Base-by-base conservation (phyloP, 2,888 invertebrate genomes). In the Seira sanloemensis region DNA sequence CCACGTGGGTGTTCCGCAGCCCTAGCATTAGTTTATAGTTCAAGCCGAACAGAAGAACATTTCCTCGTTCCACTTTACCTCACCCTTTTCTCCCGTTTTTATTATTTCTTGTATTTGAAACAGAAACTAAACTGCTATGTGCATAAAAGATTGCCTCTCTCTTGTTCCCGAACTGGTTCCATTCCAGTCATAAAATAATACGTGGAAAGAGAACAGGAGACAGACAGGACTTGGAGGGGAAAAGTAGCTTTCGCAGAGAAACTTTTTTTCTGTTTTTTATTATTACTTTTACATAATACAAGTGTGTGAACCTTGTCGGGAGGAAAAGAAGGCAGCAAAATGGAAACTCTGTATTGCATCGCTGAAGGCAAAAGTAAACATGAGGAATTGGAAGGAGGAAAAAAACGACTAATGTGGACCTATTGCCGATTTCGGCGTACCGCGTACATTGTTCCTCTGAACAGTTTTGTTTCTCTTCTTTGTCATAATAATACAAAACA, bases 1-100 rank as follows among this genome's bases (percentile, higher is more conserved):
- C 79, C 79, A 80, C 78, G 74, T 80, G 79, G 79, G 74, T 80
- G 73, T 66, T 74, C 68, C 24, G 46, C 74, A 54, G 16, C 71
- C 27, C 16, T 54, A 73, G 18, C 37, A 37, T 37, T 37, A 37
- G 7, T 37, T 37, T 37, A 37, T 37, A 37, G 37, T 37, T 37
- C 37, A 12, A 37, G 37, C 37, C 37, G 12, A 37, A 12, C 37
- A 37, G n/a, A n/a, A n/a, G n/a, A n/a, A 37, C 37, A 37, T 37
- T 37, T 37, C 37, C 12, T 37, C 37, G 12, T 12, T 37, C 5
- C 37, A 12, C 37, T 37, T 37, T 37, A 9, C 37, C 37, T 9
- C 5, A 37, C 37, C 37, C 12, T n/a, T 37, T 37, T 37, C 7
- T 37, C 12, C 12, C 12, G 12, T 37, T n/a, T 37, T 37, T 37